Conservation (phyloP, 1,140 invertebrate genomes). For the Macrosteles quadrilineatus region DNA sequence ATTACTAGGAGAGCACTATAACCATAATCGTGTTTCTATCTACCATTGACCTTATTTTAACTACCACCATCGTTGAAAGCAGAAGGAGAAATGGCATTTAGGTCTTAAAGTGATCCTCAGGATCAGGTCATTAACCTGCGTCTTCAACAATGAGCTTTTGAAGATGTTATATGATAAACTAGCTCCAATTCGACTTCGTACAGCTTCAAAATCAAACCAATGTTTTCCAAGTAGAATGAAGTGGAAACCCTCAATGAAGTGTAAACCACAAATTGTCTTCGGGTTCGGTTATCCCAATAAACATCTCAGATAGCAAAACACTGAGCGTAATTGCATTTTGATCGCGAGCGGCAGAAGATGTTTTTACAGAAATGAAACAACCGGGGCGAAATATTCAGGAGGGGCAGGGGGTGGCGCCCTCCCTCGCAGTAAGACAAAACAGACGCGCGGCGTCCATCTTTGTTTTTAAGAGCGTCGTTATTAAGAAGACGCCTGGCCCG, state of each 20-base stretch:
- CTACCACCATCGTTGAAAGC: too few species aligned
- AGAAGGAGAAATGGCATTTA: too few species aligned
- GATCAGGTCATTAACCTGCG: too few species aligned
- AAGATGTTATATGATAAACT: too few species aligned
- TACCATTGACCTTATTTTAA: too few species aligned
- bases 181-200: too few species aligned
- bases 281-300: constrained; percentile 6
- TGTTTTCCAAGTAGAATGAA: too few species aligned
- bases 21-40: too few species aligned
- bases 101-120: too few species aligned
- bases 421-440: constrained; percentile 25
- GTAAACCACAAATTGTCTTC: constrained; percentile 14
- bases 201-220: too few species aligned
- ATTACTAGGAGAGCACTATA: too few species aligned
- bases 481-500: constrained; percentile 27
- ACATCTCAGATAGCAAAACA: background rate
- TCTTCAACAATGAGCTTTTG: too few species aligned
- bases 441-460: constrained; percentile 33
- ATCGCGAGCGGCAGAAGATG: background rate
- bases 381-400: constrained; percentile 6
- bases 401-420: constrained; percentile 1
- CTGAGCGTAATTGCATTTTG: background rate
- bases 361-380: constrained; percentile 14
- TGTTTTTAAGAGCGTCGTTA: constrained; percentile 34
- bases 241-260: background rate